A percentile compares a stretch with the other conserved stretches of the same genome.
Evolutionary conservation across 2,113 vertebrate genomes (phyloP).

Genomic region (Bubalus kerabau): DNA sequence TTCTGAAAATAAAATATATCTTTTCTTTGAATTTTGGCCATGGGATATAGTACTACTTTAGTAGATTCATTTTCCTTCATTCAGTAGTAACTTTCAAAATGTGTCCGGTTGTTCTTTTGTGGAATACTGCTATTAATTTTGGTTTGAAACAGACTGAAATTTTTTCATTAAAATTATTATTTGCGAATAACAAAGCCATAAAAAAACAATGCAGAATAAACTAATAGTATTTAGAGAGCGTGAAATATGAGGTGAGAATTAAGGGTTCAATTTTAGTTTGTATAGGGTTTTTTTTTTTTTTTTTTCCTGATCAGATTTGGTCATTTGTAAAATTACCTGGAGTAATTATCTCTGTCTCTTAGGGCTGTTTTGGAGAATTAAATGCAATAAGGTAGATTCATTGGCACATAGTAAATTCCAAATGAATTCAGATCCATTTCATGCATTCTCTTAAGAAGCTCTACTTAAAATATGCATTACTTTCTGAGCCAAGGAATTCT

Average conservation of each 20-base stretch:
- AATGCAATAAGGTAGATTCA: neutral
- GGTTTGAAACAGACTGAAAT: neutral
- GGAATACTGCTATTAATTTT: neutral
- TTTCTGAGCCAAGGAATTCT: neutral
- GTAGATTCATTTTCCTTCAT: neutral
- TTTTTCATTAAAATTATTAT: neutral
- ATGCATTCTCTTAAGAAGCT: neutral
- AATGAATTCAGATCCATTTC: neutral
- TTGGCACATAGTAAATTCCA: neutral
- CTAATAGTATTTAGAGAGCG: neutral
- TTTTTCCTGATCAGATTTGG: neutral
- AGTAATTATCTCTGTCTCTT: neutral
- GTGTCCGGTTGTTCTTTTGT: neutral
- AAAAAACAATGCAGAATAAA: neutral
- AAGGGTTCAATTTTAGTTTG: neutral
- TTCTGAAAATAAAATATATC: neutral
- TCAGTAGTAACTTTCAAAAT: neutral
- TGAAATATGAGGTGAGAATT: neutral
- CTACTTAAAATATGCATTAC: neutral
- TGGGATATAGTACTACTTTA: neutral
- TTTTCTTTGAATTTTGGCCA: neutral
- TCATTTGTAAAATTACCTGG: neutral
- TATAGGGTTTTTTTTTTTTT: neutral
- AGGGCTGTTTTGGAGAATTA: neutral
- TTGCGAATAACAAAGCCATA: neutral